Base-by-base conservation (phyloP, 2,797 vertebrate species). In the Pelobates cultripes region DNA sequence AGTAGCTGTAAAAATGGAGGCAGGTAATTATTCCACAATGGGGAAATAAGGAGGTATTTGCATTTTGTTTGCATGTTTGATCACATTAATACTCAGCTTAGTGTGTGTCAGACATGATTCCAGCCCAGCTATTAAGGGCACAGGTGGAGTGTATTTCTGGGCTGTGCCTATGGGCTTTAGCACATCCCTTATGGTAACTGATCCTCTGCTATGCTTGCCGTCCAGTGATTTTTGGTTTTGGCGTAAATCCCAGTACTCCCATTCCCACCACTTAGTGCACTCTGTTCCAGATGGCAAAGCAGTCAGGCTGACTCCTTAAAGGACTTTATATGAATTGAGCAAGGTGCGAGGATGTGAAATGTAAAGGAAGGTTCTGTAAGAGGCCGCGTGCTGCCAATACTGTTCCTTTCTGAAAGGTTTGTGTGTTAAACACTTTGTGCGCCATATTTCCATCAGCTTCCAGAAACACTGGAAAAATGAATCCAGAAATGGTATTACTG, bases 241-340 rank as follows among this genome's bases (percentile, higher is more conserved):
- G 15, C 1, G 0, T 13, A 61, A 10, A 14, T 64, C 61, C 17
- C 10, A 14, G n/a, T 1, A 28, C 3, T 14, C 61, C 17, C n/a
- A 7, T 51, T 51, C 28, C 28, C 28, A 28, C 28, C 1, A 73
- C 17, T 73, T 70, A 72, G 45, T 9, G 72, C 13, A 4, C 68
- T 45, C 43, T 5, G 12, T 13, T 0, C 80, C 45, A 72, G 45
- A 60, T 77, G 61, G 60, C 12, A 47, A 66, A 71, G 3, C 10
- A 8, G 61, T 82, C 75, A 40, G 40, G 61, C 7, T n/a, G 17
- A 53, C 4, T 43, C 69, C 60, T 73, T 72, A 43, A 67, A 72
- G 17, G 47, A 57, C 80, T 77, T 77, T 77, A 77, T 75, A 82
- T 82, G 77, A 77, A 77, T 61, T 70, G n/a, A 41, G 53, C 42